Conservation (phyloP, 2,797 vertebrate species). For the Acridotheres tristis region DNA sequence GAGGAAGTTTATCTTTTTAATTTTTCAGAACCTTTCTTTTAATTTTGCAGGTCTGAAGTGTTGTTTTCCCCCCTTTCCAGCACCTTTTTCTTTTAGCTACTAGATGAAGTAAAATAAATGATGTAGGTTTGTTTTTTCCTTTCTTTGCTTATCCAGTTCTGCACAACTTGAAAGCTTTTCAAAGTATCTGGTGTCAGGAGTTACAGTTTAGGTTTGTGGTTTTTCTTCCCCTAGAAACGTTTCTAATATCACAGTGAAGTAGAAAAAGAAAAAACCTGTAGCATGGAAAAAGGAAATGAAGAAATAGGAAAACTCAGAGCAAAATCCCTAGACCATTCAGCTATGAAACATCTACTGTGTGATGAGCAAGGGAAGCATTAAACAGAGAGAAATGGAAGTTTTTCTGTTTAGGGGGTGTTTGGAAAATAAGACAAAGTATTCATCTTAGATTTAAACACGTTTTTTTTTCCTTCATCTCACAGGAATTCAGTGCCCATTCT, state of each 20-base stretch:
- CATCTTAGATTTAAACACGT: background rate
- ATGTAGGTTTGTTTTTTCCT: conserved; percentile 48
- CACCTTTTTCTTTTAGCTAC: conserved; percentile 42
- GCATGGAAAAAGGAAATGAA: conserved; percentile 21
- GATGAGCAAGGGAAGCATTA: background rate
- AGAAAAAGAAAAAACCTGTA: background rate
- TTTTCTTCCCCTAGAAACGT: conserved; percentile 26
- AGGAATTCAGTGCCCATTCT: background rate
- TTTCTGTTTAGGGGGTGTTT: background rate
- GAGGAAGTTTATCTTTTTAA: conserved; percentile 12
- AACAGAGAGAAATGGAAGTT: background rate
- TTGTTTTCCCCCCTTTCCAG: conserved; percentile 1
- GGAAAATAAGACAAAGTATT: background rate
- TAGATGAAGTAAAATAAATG: conserved; percentile 37
- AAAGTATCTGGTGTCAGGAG: conserved; percentile 33
- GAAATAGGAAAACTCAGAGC: conserved; percentile 5
- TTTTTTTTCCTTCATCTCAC: rapidly evolving
- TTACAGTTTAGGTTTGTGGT: conserved; percentile 33
- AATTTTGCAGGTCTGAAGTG: conserved; percentile 21
- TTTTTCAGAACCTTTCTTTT: conserved; percentile 41
- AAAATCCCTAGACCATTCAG: conserved; percentile 20
- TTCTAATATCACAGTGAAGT: conserved; percentile 36
- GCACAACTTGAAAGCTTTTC: conserved; percentile 61
- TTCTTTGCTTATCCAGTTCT: conserved; percentile 48
- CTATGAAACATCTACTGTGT: background rate